These are phyloP conservation scores for Bombus vancouverensis DNA, from an alignment of 1,140 invertebrate genomes.

Conservation along the genomic window DNA sequence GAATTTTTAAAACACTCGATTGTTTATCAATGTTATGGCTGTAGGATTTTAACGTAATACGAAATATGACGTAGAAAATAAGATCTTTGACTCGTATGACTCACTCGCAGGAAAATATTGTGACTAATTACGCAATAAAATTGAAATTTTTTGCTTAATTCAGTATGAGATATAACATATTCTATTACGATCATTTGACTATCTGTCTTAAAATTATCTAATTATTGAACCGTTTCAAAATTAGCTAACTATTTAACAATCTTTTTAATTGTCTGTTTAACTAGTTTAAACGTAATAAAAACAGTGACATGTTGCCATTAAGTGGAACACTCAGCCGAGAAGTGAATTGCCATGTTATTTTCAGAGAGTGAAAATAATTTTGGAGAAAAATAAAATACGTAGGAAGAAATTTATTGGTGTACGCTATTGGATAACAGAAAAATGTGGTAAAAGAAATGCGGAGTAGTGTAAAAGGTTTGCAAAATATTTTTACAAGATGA, in stretches of 20 bases:
- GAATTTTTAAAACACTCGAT: not conserved
- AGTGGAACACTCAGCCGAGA: not conserved
- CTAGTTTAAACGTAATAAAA: not conserved
- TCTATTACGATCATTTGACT: not conserved
- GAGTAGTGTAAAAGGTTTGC: not conserved
- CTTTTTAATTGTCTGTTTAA: not conserved
- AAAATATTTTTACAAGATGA: not conserved
- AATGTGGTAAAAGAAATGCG: not conserved
- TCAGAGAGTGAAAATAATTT: not conserved
- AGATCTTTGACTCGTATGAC: not conserved
- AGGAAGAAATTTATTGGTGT: not conserved
- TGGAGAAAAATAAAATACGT: not conserved
- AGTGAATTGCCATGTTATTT: not conserved
- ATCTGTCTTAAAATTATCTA: not conserved
- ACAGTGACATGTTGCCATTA: not conserved
- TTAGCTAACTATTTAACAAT: not conserved
- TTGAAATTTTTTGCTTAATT: not conserved
- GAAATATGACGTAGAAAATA: not conserved
- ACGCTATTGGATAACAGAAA: not conserved
- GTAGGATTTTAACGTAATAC: not conserved
- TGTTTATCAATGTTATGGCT: not conserved
- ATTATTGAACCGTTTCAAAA: not conserved
- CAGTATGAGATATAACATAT: not conserved
- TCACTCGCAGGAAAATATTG: not conserved
- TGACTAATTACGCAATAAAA: not conserved